A percentile compares a stretch with the other conserved stretches of the same genome.
Evolutionary conservation across 2,113 vertebrate genomes (phyloP).

Genomic region (Cynopterus brachyotis): DNA sequence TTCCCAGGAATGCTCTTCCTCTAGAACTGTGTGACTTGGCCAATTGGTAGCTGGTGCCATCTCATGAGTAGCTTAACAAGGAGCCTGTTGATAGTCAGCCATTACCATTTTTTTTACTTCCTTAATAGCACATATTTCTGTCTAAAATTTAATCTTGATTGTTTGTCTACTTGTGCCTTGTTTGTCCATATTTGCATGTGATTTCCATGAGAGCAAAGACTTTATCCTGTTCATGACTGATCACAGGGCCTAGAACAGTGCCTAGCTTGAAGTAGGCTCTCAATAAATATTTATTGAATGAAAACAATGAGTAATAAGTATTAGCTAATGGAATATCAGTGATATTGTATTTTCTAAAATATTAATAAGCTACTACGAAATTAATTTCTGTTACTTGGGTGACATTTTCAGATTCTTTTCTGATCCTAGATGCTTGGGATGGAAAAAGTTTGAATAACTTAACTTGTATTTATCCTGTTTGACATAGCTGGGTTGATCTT

Average conservation of each 20-base stretch:
- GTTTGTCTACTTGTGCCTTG: not conserved
- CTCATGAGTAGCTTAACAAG: not conserved
- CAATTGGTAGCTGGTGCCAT: not conserved
- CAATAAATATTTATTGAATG: slow-evolving; percentile 24
- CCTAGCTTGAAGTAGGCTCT: not conserved
- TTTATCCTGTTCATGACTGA: not conserved
- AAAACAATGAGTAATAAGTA: not conserved
- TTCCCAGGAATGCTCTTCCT: not conserved
- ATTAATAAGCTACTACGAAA: not conserved
- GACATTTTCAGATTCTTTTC: not conserved
- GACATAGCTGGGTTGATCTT: not conserved
- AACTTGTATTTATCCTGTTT: not conserved
- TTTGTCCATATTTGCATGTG: not conserved
- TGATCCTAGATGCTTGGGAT: not conserved
- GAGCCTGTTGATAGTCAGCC: not conserved
- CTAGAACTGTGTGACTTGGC: not conserved
- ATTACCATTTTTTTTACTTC: not conserved
- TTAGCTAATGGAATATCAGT: not conserved
- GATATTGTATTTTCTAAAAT: not conserved
- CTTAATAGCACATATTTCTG: not conserved
- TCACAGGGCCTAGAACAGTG: not conserved
- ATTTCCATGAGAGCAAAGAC: not conserved
- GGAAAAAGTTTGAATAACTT: not conserved
- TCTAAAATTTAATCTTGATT: not conserved
- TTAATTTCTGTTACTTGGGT: not conserved